Evolutionary conservation across 2,113 vertebrate species (phyloP).

Genomic region (Perca fluviatilis): DNA sequence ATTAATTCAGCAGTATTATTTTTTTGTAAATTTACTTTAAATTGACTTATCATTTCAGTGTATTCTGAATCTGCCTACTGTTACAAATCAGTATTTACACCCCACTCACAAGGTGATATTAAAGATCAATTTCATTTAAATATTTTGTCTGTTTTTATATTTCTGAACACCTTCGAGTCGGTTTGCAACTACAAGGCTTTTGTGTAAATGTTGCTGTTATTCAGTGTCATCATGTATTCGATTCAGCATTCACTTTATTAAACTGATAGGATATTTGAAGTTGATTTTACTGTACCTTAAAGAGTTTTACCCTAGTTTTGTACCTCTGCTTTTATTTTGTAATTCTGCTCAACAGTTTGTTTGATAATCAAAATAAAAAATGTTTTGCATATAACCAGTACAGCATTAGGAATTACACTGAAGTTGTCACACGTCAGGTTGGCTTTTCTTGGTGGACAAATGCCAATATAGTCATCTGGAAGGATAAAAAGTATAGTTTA

Average conservation of each 20-base stretch:
- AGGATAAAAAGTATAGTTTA: conserved; percentile 52
- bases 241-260: not conserved
- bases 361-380: not conserved
- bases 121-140: conserved; percentile 43
- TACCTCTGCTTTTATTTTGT: conserved; percentile 5
- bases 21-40: conserved; percentile 13
- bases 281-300: not conserved
- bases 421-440: conserved; percentile 2
- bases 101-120: conserved; percentile 43
- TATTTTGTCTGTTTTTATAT: conserved; percentile 22
- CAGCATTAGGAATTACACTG: conserved; percentile 25
- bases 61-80: conserved; percentile 28
- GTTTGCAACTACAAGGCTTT: conserved; percentile 1
- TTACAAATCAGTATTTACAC: conserved; percentile 65
- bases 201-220: not conserved
- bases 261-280: not conserved
- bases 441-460: conserved; percentile 18
- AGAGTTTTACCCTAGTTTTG: not conserved
- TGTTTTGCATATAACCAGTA: conserved; percentile 5
- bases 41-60: conserved; percentile 40
- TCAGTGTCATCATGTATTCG: not conserved
- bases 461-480: conserved; percentile 43
- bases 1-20: conserved; percentile 61
- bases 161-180: conserved; percentile 25
- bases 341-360: conserved; percentile 8